Evolutionary conservation across 2,888 invertebrate species (phyloP), one percentile per base, ranked within the genome.

Genomic region (Criorhina ranunculi): DNA sequence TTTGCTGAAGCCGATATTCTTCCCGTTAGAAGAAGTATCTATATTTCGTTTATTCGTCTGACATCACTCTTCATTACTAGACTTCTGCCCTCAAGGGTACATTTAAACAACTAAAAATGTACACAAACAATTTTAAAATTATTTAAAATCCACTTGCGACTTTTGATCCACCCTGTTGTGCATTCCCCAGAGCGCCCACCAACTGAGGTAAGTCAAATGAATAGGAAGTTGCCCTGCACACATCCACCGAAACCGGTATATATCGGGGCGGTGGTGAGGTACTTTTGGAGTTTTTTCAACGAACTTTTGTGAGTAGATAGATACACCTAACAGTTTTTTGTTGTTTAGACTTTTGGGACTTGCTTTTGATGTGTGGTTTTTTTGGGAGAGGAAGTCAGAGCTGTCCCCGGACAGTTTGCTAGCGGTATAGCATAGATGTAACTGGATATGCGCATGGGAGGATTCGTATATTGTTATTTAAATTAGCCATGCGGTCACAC

Each of bases 401-500:
- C 3, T 24, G 37, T 37, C 6, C 64, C 64, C 51, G 33, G 51
- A 53, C 40, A 51, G 24, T 24, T n/a, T n/a, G 19, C 19, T n/a
- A 37, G 35, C 12, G 15, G 49, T 12, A 33, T 35, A 49, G 29
- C 15, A 29, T 24, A 59, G 42, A 42, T 29, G 42, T 59, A 24
- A 12, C 11, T 5, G 9, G 11, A 35, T 64, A 29, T 51, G 37
- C 64, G 33, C 64, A 19, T 44, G 15, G 9, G 19, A 33, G 31
- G 17, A 49, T 5, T 64, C 35, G 42, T 15, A 40, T 51, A 66
- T 53, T 66, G 51, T 51, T 66, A 40, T 66, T 66, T 37, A 66
- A 66, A 66, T 66, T 37, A 66, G 37, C 37, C 29, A 35, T 40
- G 40, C 29, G 29, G 40, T 51, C 51, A 53, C 40, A 62, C 31